A percentile compares a stretch with the other conserved stretches of the same genome.
These are phyloP conservation scores for Bombus huntii DNA, from an alignment of 1,140 invertebrate species.

Conservation along the genomic window DNA sequence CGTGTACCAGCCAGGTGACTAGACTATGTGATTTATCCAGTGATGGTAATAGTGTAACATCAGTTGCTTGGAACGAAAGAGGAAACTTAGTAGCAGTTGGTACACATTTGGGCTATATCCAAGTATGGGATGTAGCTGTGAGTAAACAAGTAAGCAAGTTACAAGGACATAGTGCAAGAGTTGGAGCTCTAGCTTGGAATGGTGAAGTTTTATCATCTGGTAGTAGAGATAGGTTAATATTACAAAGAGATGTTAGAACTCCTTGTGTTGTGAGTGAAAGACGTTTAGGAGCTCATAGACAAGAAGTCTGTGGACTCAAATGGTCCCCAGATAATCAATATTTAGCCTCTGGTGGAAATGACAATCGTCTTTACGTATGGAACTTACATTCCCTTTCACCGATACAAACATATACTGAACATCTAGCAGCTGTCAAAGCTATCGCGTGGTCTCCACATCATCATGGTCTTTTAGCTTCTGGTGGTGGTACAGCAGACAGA, in stretches of 20 bases:
- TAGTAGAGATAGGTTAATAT: slow-evolving; percentile 95
- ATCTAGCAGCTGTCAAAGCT: slow-evolving; percentile 99
- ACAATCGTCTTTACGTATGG: slow-evolving; percentile 99
- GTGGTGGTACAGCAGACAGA: slow-evolving; percentile 99
- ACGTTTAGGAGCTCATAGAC: slow-evolving; percentile 94
- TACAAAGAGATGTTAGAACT: slow-evolving; percentile 96
- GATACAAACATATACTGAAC: slow-evolving; percentile 98
- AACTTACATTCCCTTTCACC: slow-evolving; percentile 94
- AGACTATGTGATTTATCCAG: slow-evolving; percentile 96
- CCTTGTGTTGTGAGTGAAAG: slow-evolving; percentile 90
- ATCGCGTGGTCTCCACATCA: slow-evolving; percentile 99
- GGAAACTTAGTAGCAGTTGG: slow-evolving; percentile 98
- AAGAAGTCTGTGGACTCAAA: slow-evolving; percentile 99
- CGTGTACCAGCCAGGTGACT: slow-evolving; percentile 99
- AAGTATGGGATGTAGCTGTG: slow-evolving; percentile 98
- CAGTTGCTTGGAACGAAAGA: slow-evolving; percentile 99
- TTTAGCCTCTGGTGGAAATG: slow-evolving; percentile 99
- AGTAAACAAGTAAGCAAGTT: slow-evolving; percentile 96
- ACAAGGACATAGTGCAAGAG: slow-evolving; percentile 95
- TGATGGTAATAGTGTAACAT: slow-evolving; percentile 98
- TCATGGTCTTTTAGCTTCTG: slow-evolving; percentile 97
- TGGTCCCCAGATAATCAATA: slow-evolving; percentile 99
- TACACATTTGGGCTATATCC: slow-evolving; percentile 97
- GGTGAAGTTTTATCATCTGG: slow-evolving; percentile 98
- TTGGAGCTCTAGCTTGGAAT: slow-evolving; percentile 99